Percentiles rank a stretch among this genome's conserved stretches.
Conservation (phyloP, 2,113 vertebrate species). For the Scomber japonicus region DNA sequence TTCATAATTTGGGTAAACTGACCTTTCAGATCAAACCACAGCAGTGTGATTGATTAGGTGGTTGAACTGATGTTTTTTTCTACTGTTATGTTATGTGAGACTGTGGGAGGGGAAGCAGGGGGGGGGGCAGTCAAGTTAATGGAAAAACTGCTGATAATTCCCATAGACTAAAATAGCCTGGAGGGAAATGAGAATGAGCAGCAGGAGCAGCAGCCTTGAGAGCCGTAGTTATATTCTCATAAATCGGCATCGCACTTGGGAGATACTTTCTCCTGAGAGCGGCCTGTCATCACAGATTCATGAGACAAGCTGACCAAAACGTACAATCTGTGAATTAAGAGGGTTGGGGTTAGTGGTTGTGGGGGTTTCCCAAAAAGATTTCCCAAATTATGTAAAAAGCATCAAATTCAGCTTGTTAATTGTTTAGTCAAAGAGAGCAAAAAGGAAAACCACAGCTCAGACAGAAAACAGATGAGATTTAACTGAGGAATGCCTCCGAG, state of each 20-base stretch:
- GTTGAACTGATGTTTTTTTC: not conserved
- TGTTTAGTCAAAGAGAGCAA: not conserved
- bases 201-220: not conserved
- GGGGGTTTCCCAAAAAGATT: constrained; percentile 7
- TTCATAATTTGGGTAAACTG: too few relatives aligned
- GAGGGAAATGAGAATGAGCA: constrained; percentile 1
- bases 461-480: not conserved
- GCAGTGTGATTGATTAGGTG: not conserved
- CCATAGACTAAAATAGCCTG: constrained; percentile 49
- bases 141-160: constrained; percentile 66
- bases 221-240: constrained; percentile 41
- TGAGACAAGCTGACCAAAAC: constrained; percentile 2
- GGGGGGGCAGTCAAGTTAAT: not conserved
- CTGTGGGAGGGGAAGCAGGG: not conserved
- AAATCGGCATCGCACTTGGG: constrained; percentile 39
- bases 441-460: constrained; percentile 2
- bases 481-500: not conserved
- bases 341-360: not conserved
- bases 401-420: not conserved
- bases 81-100: not conserved
- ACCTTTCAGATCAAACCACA: too few relatives aligned
- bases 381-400: constrained; percentile 26
- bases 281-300: constrained; percentile 44
- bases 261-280: constrained; percentile 30
- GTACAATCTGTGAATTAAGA: constrained; percentile 31